Evolutionary conservation across 2,113 vertebrate genomes (phyloP).

Genomic region (Poeciliopsis turrubarensis): DNA sequence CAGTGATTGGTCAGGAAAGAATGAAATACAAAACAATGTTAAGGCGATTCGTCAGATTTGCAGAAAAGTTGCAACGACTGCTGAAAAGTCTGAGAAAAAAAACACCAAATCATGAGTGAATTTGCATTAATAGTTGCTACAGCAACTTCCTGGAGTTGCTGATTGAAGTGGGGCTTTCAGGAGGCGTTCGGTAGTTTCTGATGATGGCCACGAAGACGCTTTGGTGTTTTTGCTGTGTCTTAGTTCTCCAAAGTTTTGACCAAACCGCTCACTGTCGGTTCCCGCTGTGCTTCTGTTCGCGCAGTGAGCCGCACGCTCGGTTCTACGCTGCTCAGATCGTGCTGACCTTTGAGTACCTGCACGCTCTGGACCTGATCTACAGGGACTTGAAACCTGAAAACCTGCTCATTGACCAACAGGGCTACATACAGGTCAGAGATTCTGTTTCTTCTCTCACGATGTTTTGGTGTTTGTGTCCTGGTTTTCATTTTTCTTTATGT

Average conservation of each 20-base stretch:
- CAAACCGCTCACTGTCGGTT: not conserved
- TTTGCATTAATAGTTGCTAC: too few relatives aligned
- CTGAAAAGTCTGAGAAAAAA: too few relatives aligned
- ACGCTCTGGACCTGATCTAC: conserved; percentile 79
- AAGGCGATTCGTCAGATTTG: too few relatives aligned
- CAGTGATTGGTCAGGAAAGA: too few relatives aligned
- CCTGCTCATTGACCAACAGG: conserved; percentile 72
- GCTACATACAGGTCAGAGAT: conserved; percentile 71
- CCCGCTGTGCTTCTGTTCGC: not conserved
- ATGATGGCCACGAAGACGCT: not conserved
- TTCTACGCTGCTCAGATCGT: conserved; percentile 79
- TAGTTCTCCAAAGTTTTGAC: not conserved
- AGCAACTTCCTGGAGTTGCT: too few relatives aligned
- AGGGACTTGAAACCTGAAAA: conserved; percentile 79
- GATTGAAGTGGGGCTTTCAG: not conserved
- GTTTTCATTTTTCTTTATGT: too few relatives aligned
- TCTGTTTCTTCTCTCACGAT: not conserved
- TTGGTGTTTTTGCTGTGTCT: not conserved
- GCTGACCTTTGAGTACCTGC: conserved; percentile 77
- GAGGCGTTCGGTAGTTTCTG: conserved; percentile 1
- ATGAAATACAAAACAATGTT: too few relatives aligned
- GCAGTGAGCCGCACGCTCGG: conserved; percentile 75
- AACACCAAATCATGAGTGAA: too few relatives aligned
- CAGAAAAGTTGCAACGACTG: too few relatives aligned
- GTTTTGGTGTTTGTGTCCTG: not conserved